Base-by-base conservation (phyloP, 1,140 invertebrate genomes). In the Andrena cerasifolii region DNA sequence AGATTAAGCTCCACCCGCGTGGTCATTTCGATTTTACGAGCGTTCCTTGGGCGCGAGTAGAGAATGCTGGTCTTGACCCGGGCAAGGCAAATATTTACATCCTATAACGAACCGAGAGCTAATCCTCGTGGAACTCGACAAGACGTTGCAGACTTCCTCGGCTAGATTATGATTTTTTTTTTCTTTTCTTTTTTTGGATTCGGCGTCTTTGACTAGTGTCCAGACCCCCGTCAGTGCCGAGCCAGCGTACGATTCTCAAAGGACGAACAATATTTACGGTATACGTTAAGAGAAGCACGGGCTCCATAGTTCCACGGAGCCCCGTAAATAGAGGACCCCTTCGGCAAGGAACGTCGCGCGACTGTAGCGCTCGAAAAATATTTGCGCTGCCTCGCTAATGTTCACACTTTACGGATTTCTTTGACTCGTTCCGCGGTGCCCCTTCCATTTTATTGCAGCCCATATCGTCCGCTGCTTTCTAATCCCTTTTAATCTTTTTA, bases 51-150 rank as follows among this genome's bases (percentile, higher is more conserved):
- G 40, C 5, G 12, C 33, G 16, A 3, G 0, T 0, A 43, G 31
- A 40, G 7, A 67, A 67, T 40, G 47, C 36, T 18, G 24, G 40
- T 24, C 53, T 70, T 43, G 33, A 28, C 14, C 56, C 73, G 33
- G 49, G 45, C 18, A 43, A 49, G 28, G 8, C 79, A 84, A 86
- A 86, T 79, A 84, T 86, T 86, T 84, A 63, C 65, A 62, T 53
- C 71, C 75, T 49, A 77, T 85, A 76, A 79, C 67, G 56, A 58
- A 65, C 24, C 43, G 62, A 49, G 16, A 33, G 76, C 63, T 86
- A 87, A 87, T 86, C 82, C 85, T 68, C 72, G 65, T 72, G 75
- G 28, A 83, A 80, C 77, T 75, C 61, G 31, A 62, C 78, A 63
- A 66, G 66, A 45, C 21, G 71, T 31, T 51, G 40, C 61, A 47